These are phyloP conservation scores for Cremastobaeus sp. DNA, from an alignment of 2,888 invertebrate genomes.

Conservation along the genomic window DNA sequence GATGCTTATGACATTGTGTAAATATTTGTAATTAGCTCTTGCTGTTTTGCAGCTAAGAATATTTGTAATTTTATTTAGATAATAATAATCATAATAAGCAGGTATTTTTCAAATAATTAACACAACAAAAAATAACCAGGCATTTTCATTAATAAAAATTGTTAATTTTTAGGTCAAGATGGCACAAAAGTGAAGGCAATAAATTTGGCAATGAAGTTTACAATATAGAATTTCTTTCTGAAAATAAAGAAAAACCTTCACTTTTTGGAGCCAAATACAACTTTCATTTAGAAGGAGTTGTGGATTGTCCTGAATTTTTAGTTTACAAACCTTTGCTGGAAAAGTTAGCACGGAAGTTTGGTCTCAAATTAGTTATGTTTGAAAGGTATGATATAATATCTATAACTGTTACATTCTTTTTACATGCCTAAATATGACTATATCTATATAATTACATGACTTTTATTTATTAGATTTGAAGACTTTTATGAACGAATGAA, in stretches of 20 bases:
- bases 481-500: slow-evolving; percentile 87
- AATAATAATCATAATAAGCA: no score
- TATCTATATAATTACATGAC: no score
- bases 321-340: slow-evolving; percentile 93
- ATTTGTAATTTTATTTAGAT: no score
- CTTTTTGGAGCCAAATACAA: slow-evolving; percentile 97
- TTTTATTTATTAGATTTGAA: slow-evolving; percentile 81
- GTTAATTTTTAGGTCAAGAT: slow-evolving; percentile 81
- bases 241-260: slow-evolving; percentile 83
- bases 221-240: slow-evolving; percentile 85
- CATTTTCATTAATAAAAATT: no score
- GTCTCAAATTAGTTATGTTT: slow-evolving; percentile 84
- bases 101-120: no score
- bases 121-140: no score
- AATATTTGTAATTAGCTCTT: slow-evolving; percentile 64
- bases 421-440: no score
- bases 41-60: no score
- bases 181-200: slow-evolving; percentile 80
- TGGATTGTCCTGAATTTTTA: slow-evolving; percentile 98
- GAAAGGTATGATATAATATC: slow-evolving; percentile 80
- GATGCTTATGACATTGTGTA: slow-evolving; percentile 94
- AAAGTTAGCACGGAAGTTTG: slow-evolving; percentile 86
- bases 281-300: slow-evolving; percentile 96
- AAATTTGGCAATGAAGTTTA: slow-evolving; percentile 90
- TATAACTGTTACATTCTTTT: no score